Percentiles rank a stretch among this genome's conserved stretches.
phyloP scores from a whole-genome alignment of 2,888 invertebrate species.

The Podabrus alpinus region DNA sequence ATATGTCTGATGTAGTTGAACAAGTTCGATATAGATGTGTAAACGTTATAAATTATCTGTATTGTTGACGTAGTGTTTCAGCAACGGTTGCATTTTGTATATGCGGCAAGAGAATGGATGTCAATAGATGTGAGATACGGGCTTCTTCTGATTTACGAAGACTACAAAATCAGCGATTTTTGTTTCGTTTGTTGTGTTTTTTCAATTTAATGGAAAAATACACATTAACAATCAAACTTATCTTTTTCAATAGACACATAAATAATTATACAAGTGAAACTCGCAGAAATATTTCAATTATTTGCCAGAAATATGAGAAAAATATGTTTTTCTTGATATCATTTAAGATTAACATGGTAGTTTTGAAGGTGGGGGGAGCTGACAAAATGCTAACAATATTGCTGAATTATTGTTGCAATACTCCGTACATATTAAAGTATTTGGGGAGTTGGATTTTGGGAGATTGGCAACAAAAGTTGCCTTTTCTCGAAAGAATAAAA shows the following conservation, averaged over 20 bases:
- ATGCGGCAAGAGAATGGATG: slow-evolving; percentile 12
- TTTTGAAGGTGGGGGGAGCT: too few relatives aligned
- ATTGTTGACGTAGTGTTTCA: slow-evolving; percentile 22
- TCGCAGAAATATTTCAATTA: neutral
- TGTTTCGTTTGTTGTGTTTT: slow-evolving; percentile 6
- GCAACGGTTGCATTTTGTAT: slow-evolving; percentile 20
- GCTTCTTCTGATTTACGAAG: slow-evolving; percentile 7
- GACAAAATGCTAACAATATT: too few relatives aligned
- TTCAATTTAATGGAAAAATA: slow-evolving; percentile 9
- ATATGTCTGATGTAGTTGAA: neutral
- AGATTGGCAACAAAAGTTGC: too few relatives aligned
- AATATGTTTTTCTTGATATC: neutral
- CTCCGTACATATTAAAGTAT: too few relatives aligned
- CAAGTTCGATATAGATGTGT: slow-evolving; percentile 4
- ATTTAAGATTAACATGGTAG: neutral
- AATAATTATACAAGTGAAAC: neutral
- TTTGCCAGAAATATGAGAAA: neutral
- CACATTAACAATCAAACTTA: neutral
- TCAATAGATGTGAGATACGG: slow-evolving; percentile 17
- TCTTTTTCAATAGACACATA: neutral
- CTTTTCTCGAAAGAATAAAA: too few relatives aligned
- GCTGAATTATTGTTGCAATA: too few relatives aligned
- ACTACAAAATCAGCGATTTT: slow-evolving; percentile 12
- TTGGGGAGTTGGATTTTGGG: too few relatives aligned
- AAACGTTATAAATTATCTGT: slow-evolving; percentile 21